Conservation (phyloP, 2,797 vertebrate genomes). For the Esox lucius region DNA sequence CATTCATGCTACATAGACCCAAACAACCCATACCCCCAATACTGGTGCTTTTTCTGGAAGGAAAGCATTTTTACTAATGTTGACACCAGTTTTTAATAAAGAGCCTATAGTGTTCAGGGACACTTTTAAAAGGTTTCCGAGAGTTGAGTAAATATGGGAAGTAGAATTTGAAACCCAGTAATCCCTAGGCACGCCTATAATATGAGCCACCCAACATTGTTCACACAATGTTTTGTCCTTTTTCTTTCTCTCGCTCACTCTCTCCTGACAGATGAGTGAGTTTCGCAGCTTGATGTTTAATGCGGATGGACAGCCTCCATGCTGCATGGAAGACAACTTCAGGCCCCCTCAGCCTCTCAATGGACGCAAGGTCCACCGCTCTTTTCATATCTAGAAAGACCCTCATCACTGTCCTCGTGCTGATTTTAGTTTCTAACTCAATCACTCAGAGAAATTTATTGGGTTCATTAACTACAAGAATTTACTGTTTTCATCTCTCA, state of each 20-base stretch:
- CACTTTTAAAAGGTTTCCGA: too few species aligned
- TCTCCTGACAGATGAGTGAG: conserved; percentile 3
- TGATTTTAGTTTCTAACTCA: not conserved
- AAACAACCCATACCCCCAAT: too few species aligned
- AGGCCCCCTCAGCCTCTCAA: conserved; percentile 77
- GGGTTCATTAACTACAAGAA: not conserved
- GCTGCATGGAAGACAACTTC: conserved; percentile 73
- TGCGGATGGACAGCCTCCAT: conserved; percentile 64
- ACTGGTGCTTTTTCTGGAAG: too few species aligned
- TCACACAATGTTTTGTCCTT: not conserved
- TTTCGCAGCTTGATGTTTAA: conserved; percentile 59
- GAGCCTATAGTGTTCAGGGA: too few species aligned
- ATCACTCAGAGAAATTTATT: not conserved
- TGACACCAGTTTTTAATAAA: too few species aligned
- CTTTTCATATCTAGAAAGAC: conserved; percentile 37
- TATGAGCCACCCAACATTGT: too few species aligned
- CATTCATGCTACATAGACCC: too few species aligned
- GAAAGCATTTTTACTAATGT: too few species aligned
- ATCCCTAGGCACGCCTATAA: too few species aligned
- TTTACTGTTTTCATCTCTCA: not conserved
- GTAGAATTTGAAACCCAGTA: too few species aligned
- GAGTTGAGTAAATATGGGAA: too few species aligned
- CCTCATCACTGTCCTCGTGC: too few species aligned
- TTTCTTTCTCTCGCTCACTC: not conserved
- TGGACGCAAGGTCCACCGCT: conserved; percentile 74